Percentiles rank a stretch among this genome's conserved stretches.
These are phyloP conservation scores for Pristionchus mayeri DNA, from an alignment of 2,888 invertebrate genomes.

Conservation along the genomic window DNA sequence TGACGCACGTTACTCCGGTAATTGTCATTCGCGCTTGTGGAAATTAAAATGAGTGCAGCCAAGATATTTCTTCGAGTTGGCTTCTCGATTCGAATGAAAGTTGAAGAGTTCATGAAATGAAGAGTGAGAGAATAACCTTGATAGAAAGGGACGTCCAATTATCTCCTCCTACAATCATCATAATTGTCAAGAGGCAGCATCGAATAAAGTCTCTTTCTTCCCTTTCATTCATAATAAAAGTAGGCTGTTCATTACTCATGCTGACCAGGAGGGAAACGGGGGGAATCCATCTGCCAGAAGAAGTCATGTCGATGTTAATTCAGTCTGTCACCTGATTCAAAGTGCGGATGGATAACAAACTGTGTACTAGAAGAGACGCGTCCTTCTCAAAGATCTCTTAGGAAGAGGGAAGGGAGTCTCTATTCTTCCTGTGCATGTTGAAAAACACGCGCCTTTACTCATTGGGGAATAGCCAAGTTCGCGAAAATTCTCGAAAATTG, in stretches of 20 bases:
- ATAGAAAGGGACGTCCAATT: neutral
- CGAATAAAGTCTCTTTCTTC: neutral
- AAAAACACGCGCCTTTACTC: neutral
- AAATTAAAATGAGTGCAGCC: neutral
- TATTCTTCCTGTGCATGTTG: neutral
- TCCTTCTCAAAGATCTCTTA: neutral
- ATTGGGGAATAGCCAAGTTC: neutral
- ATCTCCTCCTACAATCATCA: neutral
- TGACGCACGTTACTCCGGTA: neutral
- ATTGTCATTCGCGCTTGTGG: neutral
- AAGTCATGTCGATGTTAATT: no score
- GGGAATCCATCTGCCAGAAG: no score
- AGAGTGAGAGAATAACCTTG: neutral
- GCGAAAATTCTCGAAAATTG: slow-evolving; percentile 14
- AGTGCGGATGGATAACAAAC: slow-evolving; percentile 3
- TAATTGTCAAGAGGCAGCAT: slow-evolving; percentile 3
- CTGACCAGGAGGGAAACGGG: no score
- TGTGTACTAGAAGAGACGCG: neutral
- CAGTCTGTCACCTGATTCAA: slow-evolving; percentile 1
- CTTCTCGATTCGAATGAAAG: neutral
- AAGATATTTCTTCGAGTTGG: no score
- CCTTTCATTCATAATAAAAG: slow-evolving; percentile 12
- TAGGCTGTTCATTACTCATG: no score
- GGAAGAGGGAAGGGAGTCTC: neutral
- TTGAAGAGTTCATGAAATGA: neutral